These are phyloP conservation scores for Melolontha melolontha DNA, from an alignment of 2,888 invertebrate genomes.

Conservation along the genomic window DNA sequence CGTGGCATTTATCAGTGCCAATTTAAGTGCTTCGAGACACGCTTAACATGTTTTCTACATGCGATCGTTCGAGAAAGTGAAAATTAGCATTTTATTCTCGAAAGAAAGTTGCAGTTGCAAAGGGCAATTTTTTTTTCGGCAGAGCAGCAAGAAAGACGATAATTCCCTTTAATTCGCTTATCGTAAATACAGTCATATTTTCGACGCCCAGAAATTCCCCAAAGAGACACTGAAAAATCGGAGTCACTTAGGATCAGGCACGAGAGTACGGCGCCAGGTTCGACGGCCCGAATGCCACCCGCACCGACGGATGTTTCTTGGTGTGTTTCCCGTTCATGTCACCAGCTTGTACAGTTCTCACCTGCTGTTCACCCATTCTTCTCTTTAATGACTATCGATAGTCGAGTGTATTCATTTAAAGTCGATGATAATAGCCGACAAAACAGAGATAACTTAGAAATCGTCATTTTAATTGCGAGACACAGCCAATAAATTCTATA, in stretches of 20 bases:
- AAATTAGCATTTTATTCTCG: conserved; percentile 22
- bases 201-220: background rate
- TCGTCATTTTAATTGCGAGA: conserved; percentile 19
- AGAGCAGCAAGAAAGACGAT: conserved; percentile 2
- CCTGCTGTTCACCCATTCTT: conserved; percentile 16
- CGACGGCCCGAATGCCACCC: conserved; percentile 45
- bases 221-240: conserved; percentile 22
- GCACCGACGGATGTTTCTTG: conserved; percentile 11
- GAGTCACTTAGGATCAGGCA: conserved; percentile 45
- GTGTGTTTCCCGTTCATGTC: conserved; percentile 41
- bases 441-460: conserved; percentile 7
- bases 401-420: conserved; percentile 10
- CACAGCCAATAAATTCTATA: conserved; percentile 3
- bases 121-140: background rate
- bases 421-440: conserved; percentile 8
- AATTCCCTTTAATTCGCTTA: conserved; percentile 14
- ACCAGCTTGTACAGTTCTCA: conserved; percentile 39
- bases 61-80: conserved; percentile 19
- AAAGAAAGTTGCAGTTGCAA: conserved; percentile 6
- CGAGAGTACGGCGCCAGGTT: conserved; percentile 46
- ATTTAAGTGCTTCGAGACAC: conserved; percentile 24
- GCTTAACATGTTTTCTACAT: conserved; percentile 19
- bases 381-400: conserved; percentile 28
- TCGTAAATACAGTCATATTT: conserved; percentile 7
- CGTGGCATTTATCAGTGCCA: conserved; percentile 34